Conservation (phyloP, 2,888 invertebrate genomes). For the Drosophila quasianomalipes region DNA sequence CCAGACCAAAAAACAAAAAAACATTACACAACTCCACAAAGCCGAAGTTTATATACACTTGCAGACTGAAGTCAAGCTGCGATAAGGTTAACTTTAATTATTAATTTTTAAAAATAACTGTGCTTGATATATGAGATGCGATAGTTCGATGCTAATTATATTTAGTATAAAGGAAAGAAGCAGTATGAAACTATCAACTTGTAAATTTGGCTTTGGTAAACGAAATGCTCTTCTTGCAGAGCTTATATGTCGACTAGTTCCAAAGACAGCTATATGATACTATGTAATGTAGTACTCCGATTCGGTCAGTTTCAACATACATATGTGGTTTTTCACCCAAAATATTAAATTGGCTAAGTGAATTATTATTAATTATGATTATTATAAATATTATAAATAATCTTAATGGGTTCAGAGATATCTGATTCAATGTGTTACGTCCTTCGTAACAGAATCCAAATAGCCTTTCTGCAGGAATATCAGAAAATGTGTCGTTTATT, state of each 20-base stretch:
- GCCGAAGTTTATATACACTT: not conserved
- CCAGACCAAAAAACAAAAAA: slow-evolving; percentile 1
- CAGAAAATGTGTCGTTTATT: slow-evolving; percentile 72
- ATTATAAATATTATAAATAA: not conserved
- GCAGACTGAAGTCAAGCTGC: not conserved
- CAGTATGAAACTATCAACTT: not conserved
- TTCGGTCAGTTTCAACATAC: too few relatives aligned
- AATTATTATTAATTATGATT: not conserved
- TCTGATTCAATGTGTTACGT: not conserved
- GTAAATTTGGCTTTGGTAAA: not conserved
- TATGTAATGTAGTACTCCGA: not conserved
- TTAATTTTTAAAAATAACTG: not conserved
- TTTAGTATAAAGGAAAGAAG: not conserved
- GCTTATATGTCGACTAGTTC: not conserved
- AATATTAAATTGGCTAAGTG: not conserved
- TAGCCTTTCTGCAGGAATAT: not conserved
- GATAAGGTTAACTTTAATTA: not conserved
- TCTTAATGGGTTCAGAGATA: not conserved
- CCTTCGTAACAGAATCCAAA: not conserved
- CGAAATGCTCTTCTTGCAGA: not conserved
- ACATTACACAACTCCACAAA: not conserved
- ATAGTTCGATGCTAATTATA: not conserved
- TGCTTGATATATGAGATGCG: not conserved
- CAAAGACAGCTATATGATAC: not conserved
- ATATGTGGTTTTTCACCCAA: not conserved